Conservation (phyloP, 23 tunicate species). For the Ascidia mentula region DNA sequence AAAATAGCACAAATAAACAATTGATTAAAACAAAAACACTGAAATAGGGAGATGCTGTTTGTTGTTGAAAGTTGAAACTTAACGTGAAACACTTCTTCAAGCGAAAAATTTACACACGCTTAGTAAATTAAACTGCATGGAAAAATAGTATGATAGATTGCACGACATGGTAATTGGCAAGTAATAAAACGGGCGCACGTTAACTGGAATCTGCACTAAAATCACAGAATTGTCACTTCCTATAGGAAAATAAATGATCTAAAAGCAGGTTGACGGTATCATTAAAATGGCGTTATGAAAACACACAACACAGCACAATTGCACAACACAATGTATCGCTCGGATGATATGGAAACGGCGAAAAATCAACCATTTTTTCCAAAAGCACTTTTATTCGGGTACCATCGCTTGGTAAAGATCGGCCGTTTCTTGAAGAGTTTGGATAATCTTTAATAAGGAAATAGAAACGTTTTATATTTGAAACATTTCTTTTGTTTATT, state of each 20-base stretch:
- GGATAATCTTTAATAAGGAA: too few species aligned
- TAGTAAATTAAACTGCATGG: too few species aligned
- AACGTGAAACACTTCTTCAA: too few species aligned
- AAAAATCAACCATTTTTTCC: neutral
- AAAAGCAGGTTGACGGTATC: too few species aligned
- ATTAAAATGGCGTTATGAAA: neutral
- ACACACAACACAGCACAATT: neutral
- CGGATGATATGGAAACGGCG: neutral
- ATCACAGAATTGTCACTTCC: neutral
- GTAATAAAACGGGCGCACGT: too few species aligned
- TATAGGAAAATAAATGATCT: conserved; percentile 4
- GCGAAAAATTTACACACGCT: neutral
- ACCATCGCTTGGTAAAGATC: neutral
- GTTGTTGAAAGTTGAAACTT: neutral
- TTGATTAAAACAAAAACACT: neutral
- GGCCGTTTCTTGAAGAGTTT: neutral
- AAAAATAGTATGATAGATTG: too few species aligned
- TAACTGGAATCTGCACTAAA: too few species aligned
- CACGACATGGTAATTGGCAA: too few species aligned
- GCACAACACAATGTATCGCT: neutral
- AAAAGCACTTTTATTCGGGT: neutral
- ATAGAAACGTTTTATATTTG: too few species aligned
- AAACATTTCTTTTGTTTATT: too few species aligned
- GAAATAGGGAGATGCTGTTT: neutral
- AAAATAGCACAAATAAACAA: neutral